Evolutionary conservation across 2,113 vertebrate species (phyloP).

Genomic region (Laticauda colubrina): DNA sequence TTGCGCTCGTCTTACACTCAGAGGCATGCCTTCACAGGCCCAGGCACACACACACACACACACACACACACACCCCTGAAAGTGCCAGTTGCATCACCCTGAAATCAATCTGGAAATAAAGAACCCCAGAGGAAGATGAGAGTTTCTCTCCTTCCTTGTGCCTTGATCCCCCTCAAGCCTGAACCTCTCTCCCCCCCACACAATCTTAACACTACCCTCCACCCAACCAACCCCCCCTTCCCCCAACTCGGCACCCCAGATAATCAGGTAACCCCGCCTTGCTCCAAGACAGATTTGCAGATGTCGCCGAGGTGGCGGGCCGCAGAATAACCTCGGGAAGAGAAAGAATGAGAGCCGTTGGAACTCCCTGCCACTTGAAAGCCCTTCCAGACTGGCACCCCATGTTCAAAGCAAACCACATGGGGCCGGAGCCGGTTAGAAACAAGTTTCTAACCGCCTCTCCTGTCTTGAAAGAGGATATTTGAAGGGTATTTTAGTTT

Average conservation of each 20-base stretch:
- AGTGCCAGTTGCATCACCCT: not conserved
- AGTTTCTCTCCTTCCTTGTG: not conserved
- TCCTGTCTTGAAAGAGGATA: too few relatives aligned
- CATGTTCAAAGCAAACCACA: not conserved
- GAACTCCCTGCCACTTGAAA: not conserved
- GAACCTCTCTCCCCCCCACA: not conserved
- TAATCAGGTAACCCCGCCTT: not conserved
- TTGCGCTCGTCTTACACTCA: not conserved
- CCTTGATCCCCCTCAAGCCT: not conserved
- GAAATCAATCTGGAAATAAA: not conserved
- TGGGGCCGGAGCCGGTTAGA: not conserved
- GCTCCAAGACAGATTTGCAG: not conserved
- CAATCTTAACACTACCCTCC: rapidly evolving
- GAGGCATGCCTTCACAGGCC: not conserved
- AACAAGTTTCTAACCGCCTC: not conserved
- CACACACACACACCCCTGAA: not conserved
- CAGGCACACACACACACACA: rapidly evolving
- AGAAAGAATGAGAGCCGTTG: not conserved
- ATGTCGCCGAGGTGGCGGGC: not conserved
- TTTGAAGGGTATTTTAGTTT: too few relatives aligned
- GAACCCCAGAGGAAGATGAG: not conserved
- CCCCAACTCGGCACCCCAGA: not conserved
- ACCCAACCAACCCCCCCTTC: not conserved
- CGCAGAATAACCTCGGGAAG: not conserved
- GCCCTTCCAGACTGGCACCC: not conserved